Evolutionary conservation across 2,888 invertebrate species (phyloP).

Genomic region (Andrena trimmerana): DNA sequence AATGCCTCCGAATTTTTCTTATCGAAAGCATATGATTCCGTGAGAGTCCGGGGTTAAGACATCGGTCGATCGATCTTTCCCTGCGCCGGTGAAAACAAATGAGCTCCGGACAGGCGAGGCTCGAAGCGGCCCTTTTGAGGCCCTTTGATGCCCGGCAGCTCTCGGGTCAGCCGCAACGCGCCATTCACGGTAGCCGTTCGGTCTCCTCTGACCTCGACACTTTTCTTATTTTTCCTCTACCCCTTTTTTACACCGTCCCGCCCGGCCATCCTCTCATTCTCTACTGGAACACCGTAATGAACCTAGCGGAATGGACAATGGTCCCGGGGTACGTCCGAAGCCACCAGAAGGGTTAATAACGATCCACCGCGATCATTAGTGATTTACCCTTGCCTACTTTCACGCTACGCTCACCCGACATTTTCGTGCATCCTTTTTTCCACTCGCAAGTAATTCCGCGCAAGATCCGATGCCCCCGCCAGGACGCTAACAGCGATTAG

Average conservation of each 20-base stretch:
- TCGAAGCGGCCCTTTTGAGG: slow-evolving; percentile 81
- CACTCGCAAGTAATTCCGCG: background rate
- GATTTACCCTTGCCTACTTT: slow-evolving; percentile 64
- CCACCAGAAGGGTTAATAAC: slow-evolving; percentile 78
- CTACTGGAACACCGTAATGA: slow-evolving; percentile 75
- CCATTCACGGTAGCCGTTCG: slow-evolving; percentile 81
- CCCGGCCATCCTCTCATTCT: slow-evolving; percentile 49
- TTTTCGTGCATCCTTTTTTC: background rate
- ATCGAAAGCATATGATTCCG: slow-evolving; percentile 66
- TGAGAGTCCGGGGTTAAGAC: slow-evolving; percentile 72
- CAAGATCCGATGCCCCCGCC: background rate
- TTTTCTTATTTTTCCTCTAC: slow-evolving; percentile 69
- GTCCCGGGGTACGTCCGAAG: slow-evolving; percentile 64
- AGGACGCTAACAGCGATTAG: background rate
- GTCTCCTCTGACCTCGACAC: slow-evolving; percentile 66
- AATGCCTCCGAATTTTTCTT: slow-evolving; percentile 69
- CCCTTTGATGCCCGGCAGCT: slow-evolving; percentile 79
- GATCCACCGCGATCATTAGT: slow-evolving; percentile 75
- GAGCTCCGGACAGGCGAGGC: slow-evolving; percentile 80
- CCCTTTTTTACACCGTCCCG: slow-evolving; percentile 42
- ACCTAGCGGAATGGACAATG: slow-evolving; percentile 78
- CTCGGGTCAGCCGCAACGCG: slow-evolving; percentile 73
- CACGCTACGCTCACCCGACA: slow-evolving; percentile 14
- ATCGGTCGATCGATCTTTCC: slow-evolving; percentile 74
- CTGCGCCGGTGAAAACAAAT: slow-evolving; percentile 80